Evolutionary conservation across 1,140 invertebrate species (phyloP).

Genomic region (Pemphigus obesinymphae): DNA sequence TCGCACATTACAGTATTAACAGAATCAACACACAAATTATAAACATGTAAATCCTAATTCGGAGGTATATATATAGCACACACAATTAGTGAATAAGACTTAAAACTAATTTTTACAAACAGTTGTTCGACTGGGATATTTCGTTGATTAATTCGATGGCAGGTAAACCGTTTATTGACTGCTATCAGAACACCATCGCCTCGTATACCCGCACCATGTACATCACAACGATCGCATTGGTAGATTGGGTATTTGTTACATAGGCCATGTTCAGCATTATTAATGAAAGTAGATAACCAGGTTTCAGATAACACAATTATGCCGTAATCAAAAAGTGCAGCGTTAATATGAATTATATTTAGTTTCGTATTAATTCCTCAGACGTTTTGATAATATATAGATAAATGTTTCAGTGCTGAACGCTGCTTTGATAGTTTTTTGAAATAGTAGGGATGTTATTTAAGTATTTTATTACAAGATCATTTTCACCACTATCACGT

Average conservation of each 20-base stretch:
- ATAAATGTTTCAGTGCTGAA: neutral
- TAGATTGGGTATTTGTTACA: conserved; percentile 12
- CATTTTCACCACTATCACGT: too few species aligned
- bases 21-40: conserved; percentile 14
- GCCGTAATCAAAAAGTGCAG: neutral
- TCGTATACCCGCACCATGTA: neutral
- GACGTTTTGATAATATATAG: too few species aligned
- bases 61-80: too few species aligned
- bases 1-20: neutral
- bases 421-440: neutral
- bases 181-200: neutral
- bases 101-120: conserved; percentile 17
- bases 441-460: conserved; percentile 7
- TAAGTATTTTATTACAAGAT: too few species aligned
- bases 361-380: too few species aligned
- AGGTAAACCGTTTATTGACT: conserved; percentile 9
- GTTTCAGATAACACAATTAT: conserved; percentile 12
- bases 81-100: conserved; percentile 18
- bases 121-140: conserved; percentile 16
- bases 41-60: too few species aligned
- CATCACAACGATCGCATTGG: neutral
- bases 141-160: neutral
- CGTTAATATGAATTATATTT: neutral
- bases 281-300: conserved; percentile 9
- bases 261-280: conserved; percentile 15